A percentile compares a stretch with the other conserved stretches of the same genome.
These are phyloP conservation scores for Ciconia boyciana DNA, from an alignment of 2,113 vertebrate species.

Conservation along the genomic window DNA sequence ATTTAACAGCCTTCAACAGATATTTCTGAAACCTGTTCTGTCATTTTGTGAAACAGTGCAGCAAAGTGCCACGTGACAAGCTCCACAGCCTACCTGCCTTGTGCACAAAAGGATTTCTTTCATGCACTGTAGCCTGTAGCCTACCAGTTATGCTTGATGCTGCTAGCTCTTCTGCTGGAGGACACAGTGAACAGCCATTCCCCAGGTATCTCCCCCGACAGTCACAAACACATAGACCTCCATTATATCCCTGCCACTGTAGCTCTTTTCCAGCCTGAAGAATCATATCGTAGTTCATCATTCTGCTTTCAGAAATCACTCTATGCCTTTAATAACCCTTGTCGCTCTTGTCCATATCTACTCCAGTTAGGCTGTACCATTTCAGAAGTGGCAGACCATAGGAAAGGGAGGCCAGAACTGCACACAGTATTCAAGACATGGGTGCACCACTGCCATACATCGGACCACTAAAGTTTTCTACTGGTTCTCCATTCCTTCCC, in stretches of 20 bases:
- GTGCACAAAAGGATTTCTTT: not conserved
- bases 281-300: rapidly evolving
- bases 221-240: not conserved
- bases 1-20: not conserved
- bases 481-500: not conserved
- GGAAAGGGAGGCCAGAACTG: not conserved
- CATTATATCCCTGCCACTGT: not conserved
- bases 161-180: not conserved
- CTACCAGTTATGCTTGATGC: rapidly evolving
- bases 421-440: not conserved
- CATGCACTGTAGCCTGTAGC: not conserved
- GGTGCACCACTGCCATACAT: not conserved
- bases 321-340: not conserved
- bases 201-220: not conserved
- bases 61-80: not conserved
- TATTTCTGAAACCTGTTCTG: not conserved
- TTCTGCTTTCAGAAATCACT: not conserved
- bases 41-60: not conserved
- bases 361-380: not conserved
- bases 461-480: not conserved
- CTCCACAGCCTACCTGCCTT: not conserved
- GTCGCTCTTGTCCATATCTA: not conserved
- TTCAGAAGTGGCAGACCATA: not conserved
- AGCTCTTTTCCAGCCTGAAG: not conserved
- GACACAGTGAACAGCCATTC: not conserved